Base-by-base conservation (phyloP, 2,888 invertebrate species). In the Tipula lateralis region DNA sequence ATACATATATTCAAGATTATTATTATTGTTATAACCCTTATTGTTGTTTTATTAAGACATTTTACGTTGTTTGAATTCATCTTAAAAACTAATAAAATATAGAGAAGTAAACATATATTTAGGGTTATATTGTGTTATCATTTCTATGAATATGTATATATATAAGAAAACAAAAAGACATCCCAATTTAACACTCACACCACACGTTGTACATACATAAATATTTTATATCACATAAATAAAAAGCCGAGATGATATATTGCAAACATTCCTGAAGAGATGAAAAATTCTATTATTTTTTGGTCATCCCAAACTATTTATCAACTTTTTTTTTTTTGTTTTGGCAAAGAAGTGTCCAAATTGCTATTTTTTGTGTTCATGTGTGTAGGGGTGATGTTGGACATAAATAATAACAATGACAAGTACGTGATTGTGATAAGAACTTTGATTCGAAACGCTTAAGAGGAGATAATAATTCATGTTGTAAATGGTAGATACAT, bases 261-360 rank as follows among this genome's bases (percentile, higher is more conserved):
- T 66, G 66, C 66, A 66, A 24, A 66, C 19, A 66, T 66, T 66
- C 66, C 24, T 66, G 66, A 66, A 66, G 24, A 66, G 66, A 66
- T 66, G 66, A 66, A 24, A n/a, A n/a, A 66, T 66, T 66, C 24
- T 66, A 24, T 66, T 66, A 24, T 24, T 66, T 44, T 66, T 9
- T 66, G 66, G 66, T 66, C 66, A 66, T 66, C 66, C 66, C 66
- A 66, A 66, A 66, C 66, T 66, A 66, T 66, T 66, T 66, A 66
- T 66, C 66, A 66, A 66, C 24, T 66, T 66, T 66, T 19, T 66
- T 66, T 66, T 19, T 66, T 66, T 1, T 6, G 19, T 2, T 9
- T 24, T 12, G 12, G 66, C 66, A 24, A 66, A 66, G 66, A 66
- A 24, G 66, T 66, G 66, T 66, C 66, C 66, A 66, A 66, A 24